Evolutionary conservation across 2,113 vertebrate genomes (phyloP).

Genomic region (Ranitomeya variabilis): DNA sequence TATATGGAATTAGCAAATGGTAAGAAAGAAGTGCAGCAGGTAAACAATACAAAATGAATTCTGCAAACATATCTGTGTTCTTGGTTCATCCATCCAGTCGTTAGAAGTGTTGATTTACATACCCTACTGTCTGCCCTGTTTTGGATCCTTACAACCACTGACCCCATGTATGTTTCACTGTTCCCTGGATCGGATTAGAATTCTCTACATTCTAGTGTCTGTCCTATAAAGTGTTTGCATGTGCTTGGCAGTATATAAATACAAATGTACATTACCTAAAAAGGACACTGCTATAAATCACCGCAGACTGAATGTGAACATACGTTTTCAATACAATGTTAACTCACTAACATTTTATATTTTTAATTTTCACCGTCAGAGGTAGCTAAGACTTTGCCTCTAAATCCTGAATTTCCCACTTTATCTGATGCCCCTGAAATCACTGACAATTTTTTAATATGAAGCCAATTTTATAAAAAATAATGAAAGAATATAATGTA

Average conservation of each 20-base stretch:
- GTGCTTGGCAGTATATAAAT: conserved; percentile 47
- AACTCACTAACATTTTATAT: conserved; percentile 4
- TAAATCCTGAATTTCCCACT: neutral
- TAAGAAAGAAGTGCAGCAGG: neutral
- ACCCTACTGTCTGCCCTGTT: neutral
- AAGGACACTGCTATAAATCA: conserved; percentile 36
- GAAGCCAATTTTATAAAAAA: neutral
- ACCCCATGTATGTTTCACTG: conserved; percentile 23
- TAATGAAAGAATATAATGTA: neutral
- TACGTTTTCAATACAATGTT: conserved; percentile 5
- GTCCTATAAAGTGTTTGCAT: conserved; percentile 44
- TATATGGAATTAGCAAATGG: neutral
- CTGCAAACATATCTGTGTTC: neutral
- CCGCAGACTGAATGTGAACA: conserved; percentile 11
- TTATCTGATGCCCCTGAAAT: neutral
- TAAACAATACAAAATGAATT: neutral
- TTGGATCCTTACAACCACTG: conserved; percentile 7
- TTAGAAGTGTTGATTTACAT: conserved; percentile 1
- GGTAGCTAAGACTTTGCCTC: neutral
- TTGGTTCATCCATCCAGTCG: neutral
- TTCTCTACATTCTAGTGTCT: conserved; percentile 48
- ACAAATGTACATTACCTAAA: conserved; percentile 47
- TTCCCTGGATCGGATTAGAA: conserved; percentile 47
- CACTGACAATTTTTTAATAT: neutral
- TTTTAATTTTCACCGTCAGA: neutral